A percentile compares a stretch with the other conserved stretches of the same genome.
These are phyloP conservation scores for Chelon auratus DNA, from an alignment of 2,797 vertebrate genomes.

Conservation along the genomic window DNA sequence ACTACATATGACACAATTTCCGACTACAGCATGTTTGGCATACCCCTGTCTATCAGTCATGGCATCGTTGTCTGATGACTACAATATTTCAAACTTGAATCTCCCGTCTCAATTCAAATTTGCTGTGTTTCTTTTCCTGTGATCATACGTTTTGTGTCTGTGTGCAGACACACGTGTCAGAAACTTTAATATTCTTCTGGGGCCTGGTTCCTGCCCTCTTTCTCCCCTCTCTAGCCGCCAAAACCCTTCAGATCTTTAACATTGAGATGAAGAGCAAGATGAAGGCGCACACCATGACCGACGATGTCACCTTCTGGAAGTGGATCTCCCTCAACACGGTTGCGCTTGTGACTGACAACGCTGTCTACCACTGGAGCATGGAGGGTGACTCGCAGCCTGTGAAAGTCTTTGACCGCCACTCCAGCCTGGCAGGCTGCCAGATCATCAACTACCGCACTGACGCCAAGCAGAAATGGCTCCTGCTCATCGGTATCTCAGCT, in stretches of 20 bases:
- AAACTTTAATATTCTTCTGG: conserved; percentile 51
- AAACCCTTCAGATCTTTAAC: conserved; percentile 99
- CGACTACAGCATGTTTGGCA: conserved; percentile 72
- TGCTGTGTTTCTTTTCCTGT: conserved; percentile 39
- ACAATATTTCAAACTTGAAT: conserved; percentile 69
- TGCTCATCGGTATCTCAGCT: conserved; percentile 97
- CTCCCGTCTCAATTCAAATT: conserved; percentile 54
- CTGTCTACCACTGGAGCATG: conserved; percentile 99
- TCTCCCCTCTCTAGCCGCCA: conserved; percentile 86
- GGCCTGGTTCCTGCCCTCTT: conserved; percentile 54
- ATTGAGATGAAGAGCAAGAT: conserved; percentile 99
- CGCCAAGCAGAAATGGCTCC: conserved; percentile 98
- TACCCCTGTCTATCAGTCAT: conserved; percentile 67
- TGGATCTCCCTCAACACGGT: conserved; percentile 99
- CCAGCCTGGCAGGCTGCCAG: conserved; percentile 97
- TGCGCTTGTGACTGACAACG: conserved; percentile 97
- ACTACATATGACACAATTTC: conserved; percentile 50
- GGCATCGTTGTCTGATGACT: conserved; percentile 74
- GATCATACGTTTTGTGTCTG: conserved; percentile 4
- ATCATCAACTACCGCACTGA: conserved; percentile 99
- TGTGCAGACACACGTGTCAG: not conserved
- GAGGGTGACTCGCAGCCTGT: conserved; percentile 98
- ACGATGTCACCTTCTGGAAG: conserved; percentile 99
- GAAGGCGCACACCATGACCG: conserved; percentile 99
- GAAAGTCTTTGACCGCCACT: conserved; percentile 98